Base-by-base conservation (phyloP, 2,888 invertebrate genomes). In the Arrhopalites spinosus region DNA sequence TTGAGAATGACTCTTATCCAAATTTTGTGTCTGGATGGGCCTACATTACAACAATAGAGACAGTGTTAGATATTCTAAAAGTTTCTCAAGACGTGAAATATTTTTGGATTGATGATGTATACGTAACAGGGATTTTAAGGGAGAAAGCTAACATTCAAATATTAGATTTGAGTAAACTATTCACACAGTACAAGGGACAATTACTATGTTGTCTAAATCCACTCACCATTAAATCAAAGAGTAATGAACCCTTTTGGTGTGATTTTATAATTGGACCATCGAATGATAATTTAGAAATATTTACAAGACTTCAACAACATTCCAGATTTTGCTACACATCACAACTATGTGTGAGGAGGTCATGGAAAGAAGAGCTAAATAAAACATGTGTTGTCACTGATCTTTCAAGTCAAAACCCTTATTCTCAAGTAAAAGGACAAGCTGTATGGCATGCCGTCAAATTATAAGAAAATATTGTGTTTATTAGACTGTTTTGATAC, bases 101-200 rank as follows among this genome's bases (percentile, higher is more conserved):
- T 83, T 95, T 96, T 86, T 96, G 96, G 96, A 94, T 96, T 77
- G 96, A 96, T 84, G 96, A 96, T 84, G 91, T 93, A 63, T 92
- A 91, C 84, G 86, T 96, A 0, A 96, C 95, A 0, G 96, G 96
- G 0, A 87, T 94, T 68, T 86, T 95, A 43, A 88, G 91, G 8
- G 86, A 89, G 72, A 86, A 88, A 36, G 85, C 90, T 29, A 86
- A 87, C 53, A 87, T 92, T n/a, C 85, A 87, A 53, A 85, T 90
- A 59, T 59, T 81, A 61, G 89, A 90, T 71, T 85, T 92, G 20
- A 87, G 88, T 66, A 83, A 88, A 20, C 89, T 89, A 84, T 93
- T 90, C 86, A 88, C 93, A 7, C 89, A 90, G 11, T 91, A 92
- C 84, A 88, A 91, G 15, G 91, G 93, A 83, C 88, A 90, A 81